phyloP scores from a whole-genome alignment of 2,113 vertebrate genomes.

The Heloderma charlesbogerti region DNA sequence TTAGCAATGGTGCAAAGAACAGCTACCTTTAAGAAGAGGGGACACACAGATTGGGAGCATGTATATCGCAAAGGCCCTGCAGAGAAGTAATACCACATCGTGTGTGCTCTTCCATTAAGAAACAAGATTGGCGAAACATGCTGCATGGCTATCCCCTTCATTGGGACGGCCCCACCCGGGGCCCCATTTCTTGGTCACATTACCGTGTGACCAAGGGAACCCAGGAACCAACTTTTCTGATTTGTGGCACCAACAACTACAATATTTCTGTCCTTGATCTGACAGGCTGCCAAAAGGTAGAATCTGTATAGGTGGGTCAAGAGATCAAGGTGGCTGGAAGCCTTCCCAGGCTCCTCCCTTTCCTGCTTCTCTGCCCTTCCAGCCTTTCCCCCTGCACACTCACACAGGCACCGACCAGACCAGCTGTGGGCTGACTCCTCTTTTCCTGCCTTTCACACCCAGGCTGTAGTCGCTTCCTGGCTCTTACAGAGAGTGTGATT shows the following conservation, averaged over 20 bases:
- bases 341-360: background rate
- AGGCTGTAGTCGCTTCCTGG: slow-evolving; percentile 10
- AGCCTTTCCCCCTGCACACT: too few relatives aligned
- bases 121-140: background rate
- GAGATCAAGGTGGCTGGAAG: background rate
- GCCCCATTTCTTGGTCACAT: too few relatives aligned
- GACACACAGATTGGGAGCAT: background rate
- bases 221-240: background rate
- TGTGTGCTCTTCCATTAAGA: background rate
- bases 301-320: background rate
- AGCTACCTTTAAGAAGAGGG: background rate
- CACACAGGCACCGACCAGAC: background rate
- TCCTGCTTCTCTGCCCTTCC: background rate
- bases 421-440: slow-evolving; percentile 31
- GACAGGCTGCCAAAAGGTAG: background rate
- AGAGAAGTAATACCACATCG: too few relatives aligned
- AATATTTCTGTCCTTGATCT: background rate
- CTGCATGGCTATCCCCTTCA: background rate
- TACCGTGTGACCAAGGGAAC: background rate
- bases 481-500: slow-evolving; percentile 28
- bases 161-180: too few relatives aligned
- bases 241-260: background rate
- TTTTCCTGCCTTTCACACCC: slow-evolving; percentile 30
- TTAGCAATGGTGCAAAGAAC: too few relatives aligned
- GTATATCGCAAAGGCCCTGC: background rate